A percentile compares a stretch with the other conserved stretches of the same genome.
Conservation (phyloP, 2,113 vertebrate genomes). For the Phaethon lepturus region DNA sequence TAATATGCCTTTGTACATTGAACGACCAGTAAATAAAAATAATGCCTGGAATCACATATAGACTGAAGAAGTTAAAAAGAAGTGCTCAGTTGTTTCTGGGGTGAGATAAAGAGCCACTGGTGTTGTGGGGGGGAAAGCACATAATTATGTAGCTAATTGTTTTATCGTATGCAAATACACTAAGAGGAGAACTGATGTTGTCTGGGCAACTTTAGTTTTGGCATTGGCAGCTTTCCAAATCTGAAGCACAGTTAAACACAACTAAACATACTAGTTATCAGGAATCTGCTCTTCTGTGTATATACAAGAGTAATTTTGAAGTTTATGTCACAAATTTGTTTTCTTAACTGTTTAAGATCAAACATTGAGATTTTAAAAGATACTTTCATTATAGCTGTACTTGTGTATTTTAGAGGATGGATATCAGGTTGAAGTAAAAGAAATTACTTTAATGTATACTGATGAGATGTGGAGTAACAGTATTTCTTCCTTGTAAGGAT, state of each 20-base stretch:
- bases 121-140: fast-evolving
- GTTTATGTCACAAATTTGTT: not conserved
- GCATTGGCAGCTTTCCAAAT: not conserved
- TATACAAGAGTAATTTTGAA: not conserved
- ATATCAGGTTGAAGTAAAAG: not conserved
- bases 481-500: not conserved
- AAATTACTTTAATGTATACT: not conserved
- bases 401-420: not conserved
- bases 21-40: not conserved
- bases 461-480: not conserved
- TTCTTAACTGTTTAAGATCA: not conserved
- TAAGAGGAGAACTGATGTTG: not conserved
- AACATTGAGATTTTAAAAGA: not conserved
- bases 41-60: not conserved
- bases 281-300: not conserved
- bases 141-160: not conserved
- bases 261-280: not conserved
- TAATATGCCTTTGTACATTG: not conserved
- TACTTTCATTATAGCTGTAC: not conserved
- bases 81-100: not conserved
- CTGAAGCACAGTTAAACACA: not conserved
- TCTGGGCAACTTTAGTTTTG: not conserved
- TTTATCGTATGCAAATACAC: not conserved
- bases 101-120: not conserved
- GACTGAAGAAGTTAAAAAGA: not conserved